phyloP scores from a whole-genome alignment of 2,888 invertebrate species.

The Liopterus haemorrhoidalis region DNA sequence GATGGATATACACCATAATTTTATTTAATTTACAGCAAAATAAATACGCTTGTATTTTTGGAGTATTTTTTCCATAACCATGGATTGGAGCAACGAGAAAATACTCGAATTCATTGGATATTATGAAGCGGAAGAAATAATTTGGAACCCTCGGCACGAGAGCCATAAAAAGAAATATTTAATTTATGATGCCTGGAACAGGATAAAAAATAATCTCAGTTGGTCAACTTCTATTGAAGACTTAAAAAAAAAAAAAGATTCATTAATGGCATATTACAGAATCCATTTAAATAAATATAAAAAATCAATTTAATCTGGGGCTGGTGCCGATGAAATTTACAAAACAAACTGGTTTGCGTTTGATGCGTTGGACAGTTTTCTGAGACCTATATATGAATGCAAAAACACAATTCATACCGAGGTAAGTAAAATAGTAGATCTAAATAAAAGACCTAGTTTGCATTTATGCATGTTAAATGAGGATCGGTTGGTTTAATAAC shows the following conservation, averaged over 20 bases:
- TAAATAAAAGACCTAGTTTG: too few relatives aligned
- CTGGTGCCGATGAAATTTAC: conserved; percentile 11
- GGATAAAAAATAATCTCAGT: conserved; percentile 44
- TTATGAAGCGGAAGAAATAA: conserved; percentile 44
- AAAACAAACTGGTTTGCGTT: conserved; percentile 28
- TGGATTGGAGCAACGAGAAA: conserved; percentile 41
- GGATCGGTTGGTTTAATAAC: too few relatives aligned
- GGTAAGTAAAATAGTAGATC: too few relatives aligned
- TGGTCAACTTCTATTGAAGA: conserved; percentile 42
- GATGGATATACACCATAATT: too few relatives aligned
- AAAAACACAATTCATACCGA: too few relatives aligned
- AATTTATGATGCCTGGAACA: conserved; percentile 45
- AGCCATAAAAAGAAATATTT: conserved; percentile 44
- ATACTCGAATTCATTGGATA: conserved; percentile 46
- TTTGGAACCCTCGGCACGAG: conserved; percentile 48
- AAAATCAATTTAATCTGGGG: conserved; percentile 11
- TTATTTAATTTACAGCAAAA: too few relatives aligned
- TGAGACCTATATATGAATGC: too few relatives aligned
- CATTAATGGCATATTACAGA: conserved; percentile 48
- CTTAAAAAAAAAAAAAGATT: conserved; percentile 49
- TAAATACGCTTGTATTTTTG: too few relatives aligned
- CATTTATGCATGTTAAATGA: too few relatives aligned
- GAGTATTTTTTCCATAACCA: too few relatives aligned
- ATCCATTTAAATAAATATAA: conserved; percentile 42
- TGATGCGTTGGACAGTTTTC: too few relatives aligned